phyloP scores from a whole-genome alignment of 2,113 vertebrate genomes.

The Corvus hawaiiensis region DNA sequence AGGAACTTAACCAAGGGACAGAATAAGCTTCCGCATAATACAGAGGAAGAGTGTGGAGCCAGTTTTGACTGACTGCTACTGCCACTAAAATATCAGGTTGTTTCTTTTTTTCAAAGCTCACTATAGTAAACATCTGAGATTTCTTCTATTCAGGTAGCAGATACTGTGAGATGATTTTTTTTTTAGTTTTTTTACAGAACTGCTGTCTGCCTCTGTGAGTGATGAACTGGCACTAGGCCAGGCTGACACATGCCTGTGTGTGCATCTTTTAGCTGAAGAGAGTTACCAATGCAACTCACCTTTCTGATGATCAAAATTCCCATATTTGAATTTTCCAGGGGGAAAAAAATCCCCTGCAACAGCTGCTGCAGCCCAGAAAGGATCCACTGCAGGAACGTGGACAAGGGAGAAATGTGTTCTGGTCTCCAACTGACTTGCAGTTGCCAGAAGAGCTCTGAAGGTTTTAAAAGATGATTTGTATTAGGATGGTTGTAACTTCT shows the following conservation, averaged over 20 bases:
- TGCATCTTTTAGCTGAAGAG: not conserved
- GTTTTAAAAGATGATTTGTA: not conserved
- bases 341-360: not conserved
- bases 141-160: not conserved
- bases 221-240: not conserved
- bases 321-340: not conserved
- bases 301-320: not conserved
- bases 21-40: not conserved
- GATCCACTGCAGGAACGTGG: not conserved
- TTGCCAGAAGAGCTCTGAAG: not conserved
- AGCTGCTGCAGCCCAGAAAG: not conserved
- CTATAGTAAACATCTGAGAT: not conserved
- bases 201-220: not conserved
- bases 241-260: fast-evolving
- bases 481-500: not conserved
- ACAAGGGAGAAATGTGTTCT: not conserved
- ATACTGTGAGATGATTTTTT: not conserved
- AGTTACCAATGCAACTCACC: not conserved
- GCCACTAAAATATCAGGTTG: not conserved
- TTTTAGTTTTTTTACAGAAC: not conserved
- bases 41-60: not conserved
- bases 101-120: not conserved
- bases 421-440: not conserved
- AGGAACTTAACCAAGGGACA: not conserved
- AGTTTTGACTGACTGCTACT: not conserved